Evolutionary conservation across 2,797 vertebrate species (phyloP).

Genomic region (Gastrophryne carolinensis): DNA sequence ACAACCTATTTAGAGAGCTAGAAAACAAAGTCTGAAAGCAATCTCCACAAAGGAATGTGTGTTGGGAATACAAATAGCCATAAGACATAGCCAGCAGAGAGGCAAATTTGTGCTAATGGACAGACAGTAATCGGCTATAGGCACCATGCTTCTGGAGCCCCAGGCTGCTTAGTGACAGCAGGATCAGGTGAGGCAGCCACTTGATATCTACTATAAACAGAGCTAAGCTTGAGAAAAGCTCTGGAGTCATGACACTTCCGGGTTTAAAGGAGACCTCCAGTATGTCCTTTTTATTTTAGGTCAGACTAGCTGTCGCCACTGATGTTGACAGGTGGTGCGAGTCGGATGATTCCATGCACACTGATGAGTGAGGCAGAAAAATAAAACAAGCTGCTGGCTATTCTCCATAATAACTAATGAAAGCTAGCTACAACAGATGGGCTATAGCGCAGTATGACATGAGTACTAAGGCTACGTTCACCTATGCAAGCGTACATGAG

Average conservation of each 20-base stretch:
- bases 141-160: constrained; percentile 14
- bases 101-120: constrained; percentile 7
- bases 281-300: constrained; percentile 69
- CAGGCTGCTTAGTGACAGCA: constrained; percentile 37
- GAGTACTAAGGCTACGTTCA: too few species aligned
- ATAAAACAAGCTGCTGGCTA: constrained; percentile 52
- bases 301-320: constrained; percentile 80
- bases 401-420: constrained; percentile 27
- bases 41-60: background rate
- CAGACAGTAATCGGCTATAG: constrained; percentile 26
- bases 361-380: constrained; percentile 34
- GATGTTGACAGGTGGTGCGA: constrained; percentile 60
- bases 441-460: background rate
- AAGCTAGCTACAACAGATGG: background rate
- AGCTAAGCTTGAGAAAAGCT: constrained; percentile 39
- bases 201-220: constrained; percentile 47
- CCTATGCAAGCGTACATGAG: too few species aligned
- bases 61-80: background rate
- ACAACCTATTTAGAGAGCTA: constrained; percentile 2
- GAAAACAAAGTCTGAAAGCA: background rate
- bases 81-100: background rate
- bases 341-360: constrained; percentile 45
- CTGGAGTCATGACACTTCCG: constrained; percentile 61
- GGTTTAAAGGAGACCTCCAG: constrained; percentile 62
- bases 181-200: constrained; percentile 47